Percentiles rank a stretch among this genome's conserved stretches.
Conservation (phyloP, 2,888 invertebrate species). For the Plebejus argus region DNA sequence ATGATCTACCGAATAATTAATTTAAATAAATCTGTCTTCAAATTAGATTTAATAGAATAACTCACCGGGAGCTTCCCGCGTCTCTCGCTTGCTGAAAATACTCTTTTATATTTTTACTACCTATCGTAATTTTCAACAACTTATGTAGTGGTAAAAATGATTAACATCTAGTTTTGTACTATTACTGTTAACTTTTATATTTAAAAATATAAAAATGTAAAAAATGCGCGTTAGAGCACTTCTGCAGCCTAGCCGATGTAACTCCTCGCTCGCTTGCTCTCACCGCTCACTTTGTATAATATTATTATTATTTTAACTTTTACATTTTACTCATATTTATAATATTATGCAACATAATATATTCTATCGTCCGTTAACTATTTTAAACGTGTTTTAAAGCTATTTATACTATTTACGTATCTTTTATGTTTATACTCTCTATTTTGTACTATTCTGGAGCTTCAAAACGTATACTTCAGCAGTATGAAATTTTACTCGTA, state of each 20-base stretch:
- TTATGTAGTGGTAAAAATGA: neutral
- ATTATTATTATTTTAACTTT: neutral
- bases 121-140: neutral
- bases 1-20: slow-evolving; percentile 77
- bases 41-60: slow-evolving; percentile 44
- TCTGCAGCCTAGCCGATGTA: no score
- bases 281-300: neutral
- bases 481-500: neutral
- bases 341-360: neutral
- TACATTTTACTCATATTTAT: neutral
- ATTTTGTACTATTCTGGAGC: neutral
- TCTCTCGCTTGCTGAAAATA: slow-evolving; percentile 25
- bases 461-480: neutral
- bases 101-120: neutral
- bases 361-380: neutral
- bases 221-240: slow-evolving; percentile 7
- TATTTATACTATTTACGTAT: slow-evolving; percentile 15
- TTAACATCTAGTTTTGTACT: neutral
- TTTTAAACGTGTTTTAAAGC: slow-evolving; percentile 1
- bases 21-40: slow-evolving; percentile 66
- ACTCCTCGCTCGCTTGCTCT: neutral
- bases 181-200: neutral
- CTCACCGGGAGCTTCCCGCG: slow-evolving; percentile 35
- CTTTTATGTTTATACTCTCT: neutral
- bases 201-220: neutral